phyloP scores from a whole-genome alignment of 2,888 invertebrate species.

The Merodon equestris region DNA sequence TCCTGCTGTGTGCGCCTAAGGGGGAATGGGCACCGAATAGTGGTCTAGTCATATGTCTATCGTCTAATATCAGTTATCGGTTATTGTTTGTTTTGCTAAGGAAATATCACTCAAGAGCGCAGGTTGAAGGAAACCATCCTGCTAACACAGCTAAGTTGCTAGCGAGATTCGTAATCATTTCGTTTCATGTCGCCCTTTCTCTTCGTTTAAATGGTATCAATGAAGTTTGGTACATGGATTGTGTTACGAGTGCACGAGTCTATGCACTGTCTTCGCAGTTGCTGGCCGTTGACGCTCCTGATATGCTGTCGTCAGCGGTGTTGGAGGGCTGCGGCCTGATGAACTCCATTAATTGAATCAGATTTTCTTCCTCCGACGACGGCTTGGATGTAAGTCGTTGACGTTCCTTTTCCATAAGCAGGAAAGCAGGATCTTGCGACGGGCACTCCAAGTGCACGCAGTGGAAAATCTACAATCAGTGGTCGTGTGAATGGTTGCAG shows the following conservation, averaged over 20 bases:
- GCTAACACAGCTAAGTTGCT: constrained; percentile 21
- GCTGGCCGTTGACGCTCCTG: constrained; percentile 45
- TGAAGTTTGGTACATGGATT: constrained; percentile 40
- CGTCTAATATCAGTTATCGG: constrained; percentile 13
- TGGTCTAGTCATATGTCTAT: no score
- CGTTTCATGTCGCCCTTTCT: constrained; percentile 8
- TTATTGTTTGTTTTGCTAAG: constrained; percentile 25
- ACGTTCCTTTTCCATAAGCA: constrained; percentile 49
- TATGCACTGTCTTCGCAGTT: constrained; percentile 48
- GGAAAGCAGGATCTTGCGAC: constrained; percentile 80
- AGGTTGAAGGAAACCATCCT: constrained; percentile 36
- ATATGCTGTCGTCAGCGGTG: constrained; percentile 42
- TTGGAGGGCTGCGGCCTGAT: constrained; percentile 25
- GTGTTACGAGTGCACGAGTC: constrained; percentile 24
- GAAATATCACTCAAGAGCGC: constrained; percentile 46
- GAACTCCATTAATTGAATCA: constrained; percentile 46
- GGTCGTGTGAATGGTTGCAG: neutral
- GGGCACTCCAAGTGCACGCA: constrained; percentile 99
- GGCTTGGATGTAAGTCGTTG: constrained; percentile 30
- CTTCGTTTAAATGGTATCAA: constrained; percentile 39
- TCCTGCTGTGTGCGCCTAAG: no score
- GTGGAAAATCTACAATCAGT: constrained; percentile 89
- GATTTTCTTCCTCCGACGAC: constrained; percentile 50
- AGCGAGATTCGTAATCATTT: neutral
- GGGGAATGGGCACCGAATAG: no score